phyloP scores from a whole-genome alignment of 2,113 vertebrate species.

The Prionailurus bengalensis region DNA sequence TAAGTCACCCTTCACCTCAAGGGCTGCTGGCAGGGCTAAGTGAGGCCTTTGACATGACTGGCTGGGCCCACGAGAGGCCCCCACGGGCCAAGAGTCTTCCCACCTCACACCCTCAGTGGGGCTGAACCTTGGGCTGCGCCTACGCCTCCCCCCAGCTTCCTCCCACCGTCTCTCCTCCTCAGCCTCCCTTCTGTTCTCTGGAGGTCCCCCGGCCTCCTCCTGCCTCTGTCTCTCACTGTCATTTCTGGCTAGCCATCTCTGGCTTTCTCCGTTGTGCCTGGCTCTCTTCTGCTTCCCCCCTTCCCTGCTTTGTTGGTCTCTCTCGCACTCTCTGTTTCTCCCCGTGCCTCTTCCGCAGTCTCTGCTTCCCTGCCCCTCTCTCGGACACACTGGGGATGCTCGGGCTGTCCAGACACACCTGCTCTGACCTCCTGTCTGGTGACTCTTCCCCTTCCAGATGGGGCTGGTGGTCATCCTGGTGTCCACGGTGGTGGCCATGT shows the following conservation, averaged over 20 bases:
- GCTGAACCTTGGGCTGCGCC: not conserved
- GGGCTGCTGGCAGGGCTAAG: not conserved
- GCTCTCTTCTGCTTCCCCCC: not conserved
- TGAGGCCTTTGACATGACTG: not conserved
- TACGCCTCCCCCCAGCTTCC: not conserved
- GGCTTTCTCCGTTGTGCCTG: not conserved
- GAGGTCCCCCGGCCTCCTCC: not conserved
- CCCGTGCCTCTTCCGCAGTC: not conserved
- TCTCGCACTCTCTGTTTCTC: not conserved
- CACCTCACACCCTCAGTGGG: not conserved
- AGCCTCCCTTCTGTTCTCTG: not conserved
- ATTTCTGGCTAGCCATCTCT: no score
- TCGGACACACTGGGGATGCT: not conserved
- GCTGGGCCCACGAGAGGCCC: not conserved
- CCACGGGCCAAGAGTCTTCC: not conserved
- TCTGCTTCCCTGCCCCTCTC: not conserved
- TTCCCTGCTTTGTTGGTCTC: not conserved
- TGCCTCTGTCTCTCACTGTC: not conserved
- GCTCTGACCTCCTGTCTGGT: not conserved
- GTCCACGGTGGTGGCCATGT: constrained; percentile 92
- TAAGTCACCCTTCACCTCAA: not conserved
- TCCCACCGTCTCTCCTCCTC: not conserved
- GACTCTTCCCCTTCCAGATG: constrained; percentile 87
- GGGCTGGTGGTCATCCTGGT: constrained; percentile 92
- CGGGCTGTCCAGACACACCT: not conserved